These are phyloP conservation scores for Seladonia tumulorum DNA, from an alignment of 2,888 invertebrate species.

Conservation along the genomic window DNA sequence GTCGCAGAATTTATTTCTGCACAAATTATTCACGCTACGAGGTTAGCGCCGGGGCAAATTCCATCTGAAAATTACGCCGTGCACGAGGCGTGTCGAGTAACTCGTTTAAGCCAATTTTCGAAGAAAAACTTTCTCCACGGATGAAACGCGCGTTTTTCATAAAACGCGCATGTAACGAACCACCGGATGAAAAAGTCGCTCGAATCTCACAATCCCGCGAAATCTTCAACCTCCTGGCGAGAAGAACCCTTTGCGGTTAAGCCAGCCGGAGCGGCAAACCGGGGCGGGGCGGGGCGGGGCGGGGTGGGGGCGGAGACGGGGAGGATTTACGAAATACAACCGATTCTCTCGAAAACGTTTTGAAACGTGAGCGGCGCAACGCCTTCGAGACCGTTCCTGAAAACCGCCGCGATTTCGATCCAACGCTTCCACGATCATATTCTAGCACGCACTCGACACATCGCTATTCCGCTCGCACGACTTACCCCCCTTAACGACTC, in stretches of 20 bases:
- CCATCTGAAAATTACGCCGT: background rate
- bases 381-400: conserved; percentile 22
- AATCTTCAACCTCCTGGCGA: conserved; percentile 41
- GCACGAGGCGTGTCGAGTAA: background rate
- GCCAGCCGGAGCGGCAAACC: background rate
- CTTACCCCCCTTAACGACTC: conserved; percentile 21
- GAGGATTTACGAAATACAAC: conserved; percentile 69
- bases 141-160: conserved; percentile 25
- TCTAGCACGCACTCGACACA: conserved; percentile 14
- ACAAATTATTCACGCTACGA: background rate
- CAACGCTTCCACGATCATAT: background rate
- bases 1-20: background rate
- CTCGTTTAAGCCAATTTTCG: conserved; percentile 4
- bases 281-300: background rate
- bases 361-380: conserved; percentile 68
- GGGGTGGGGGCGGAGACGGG: background rate
- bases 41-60: background rate
- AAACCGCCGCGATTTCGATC: conserved; percentile 6
- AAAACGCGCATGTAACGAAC: conserved; percentile 51
- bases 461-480: background rate
- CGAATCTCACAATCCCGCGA: conserved; percentile 43
- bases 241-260: conserved; percentile 41
- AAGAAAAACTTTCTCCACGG: background rate
- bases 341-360: conserved; percentile 70
- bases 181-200: conserved; percentile 56